Base-by-base conservation (phyloP, 2,888 invertebrate species). In the Nemapogon koenigi region DNA sequence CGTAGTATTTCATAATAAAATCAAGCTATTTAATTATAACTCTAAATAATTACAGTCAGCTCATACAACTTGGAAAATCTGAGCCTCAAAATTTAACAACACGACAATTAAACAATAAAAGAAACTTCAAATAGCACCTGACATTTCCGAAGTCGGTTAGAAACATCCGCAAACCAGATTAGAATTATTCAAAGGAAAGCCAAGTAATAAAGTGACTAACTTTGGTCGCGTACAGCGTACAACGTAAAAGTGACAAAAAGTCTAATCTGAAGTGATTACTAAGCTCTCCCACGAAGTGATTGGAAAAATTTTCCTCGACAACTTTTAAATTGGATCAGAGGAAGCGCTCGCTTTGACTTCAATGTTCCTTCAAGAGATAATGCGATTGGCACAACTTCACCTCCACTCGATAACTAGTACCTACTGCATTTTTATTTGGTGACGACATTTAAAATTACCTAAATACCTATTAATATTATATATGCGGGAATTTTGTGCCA, bases 301-400 rank as follows among this genome's bases (percentile, higher is more conserved):
- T 73, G 73, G 73, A 68, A 70, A 72, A 69, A 65, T 67, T 70
- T 66, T 61, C 60, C 64, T 61, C 54, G 22, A 16, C 17, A 71
- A 76, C 65, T 72, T 76, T 69, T 69, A 73, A 76, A 76, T 76
- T 76, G 76, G 75, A 73, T 76, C 58, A 53, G 61, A 22, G 53
- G 50, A 55, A 54, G 66, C 62, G 66, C 62, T 64, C 62, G 59
- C 68, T 66, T 70, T 63, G 62, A 54, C 52, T 52, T 62, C 57
- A 65, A 65, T 62, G 61, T 60, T 49, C 47, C 51, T 37, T 48
- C 47, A 62, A 57, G 64, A 56, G 70, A 67, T 73, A 70, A 68
- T 63, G 56, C 68, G 65, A 71, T 71, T 62, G 19, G 16, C 57
- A 57, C 57, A 57, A 26, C 37, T 26, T 26, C 19, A 37, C 13